These are phyloP conservation scores for Atractosteus spatula DNA, from an alignment of 2,113 vertebrate genomes.

Conservation along the genomic window DNA sequence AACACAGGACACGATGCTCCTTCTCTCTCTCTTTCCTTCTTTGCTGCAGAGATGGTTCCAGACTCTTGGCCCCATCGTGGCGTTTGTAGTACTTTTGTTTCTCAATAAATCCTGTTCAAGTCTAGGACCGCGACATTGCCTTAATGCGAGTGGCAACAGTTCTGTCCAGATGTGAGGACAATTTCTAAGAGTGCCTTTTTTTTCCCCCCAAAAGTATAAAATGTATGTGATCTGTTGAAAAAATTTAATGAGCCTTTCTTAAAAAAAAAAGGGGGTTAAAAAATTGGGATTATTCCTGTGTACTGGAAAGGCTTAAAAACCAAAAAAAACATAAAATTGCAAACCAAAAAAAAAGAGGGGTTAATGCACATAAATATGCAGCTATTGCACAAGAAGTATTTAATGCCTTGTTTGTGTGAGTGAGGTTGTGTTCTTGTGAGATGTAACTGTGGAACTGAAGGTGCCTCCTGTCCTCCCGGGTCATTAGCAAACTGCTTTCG, in stretches of 20 bases:
- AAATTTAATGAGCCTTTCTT: too few relatives aligned
- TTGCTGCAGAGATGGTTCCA: neutral
- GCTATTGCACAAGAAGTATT: neutral
- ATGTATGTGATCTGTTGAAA: too few relatives aligned
- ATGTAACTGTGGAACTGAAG: neutral
- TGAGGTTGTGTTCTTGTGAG: neutral
- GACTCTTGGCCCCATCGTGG: neutral
- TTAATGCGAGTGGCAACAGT: too few relatives aligned
- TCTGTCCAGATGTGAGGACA: too few relatives aligned
- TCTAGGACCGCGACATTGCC: too few relatives aligned
- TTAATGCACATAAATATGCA: neutral
- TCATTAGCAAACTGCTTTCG: too few relatives aligned
- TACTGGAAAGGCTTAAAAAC: neutral
- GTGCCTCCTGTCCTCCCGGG: neutral
- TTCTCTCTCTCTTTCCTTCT: neutral
- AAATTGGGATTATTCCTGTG: constrained; percentile 19
- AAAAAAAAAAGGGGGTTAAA: constrained; percentile 34
- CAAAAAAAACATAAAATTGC: constrained; percentile 21
- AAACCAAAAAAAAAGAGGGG: constrained; percentile 17
- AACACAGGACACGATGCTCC: neutral
- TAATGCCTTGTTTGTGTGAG: neutral
- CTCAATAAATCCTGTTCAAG: too few relatives aligned
- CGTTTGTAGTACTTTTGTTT: neutral
- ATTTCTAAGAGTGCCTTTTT: too few relatives aligned
- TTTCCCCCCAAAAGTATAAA: too few relatives aligned